A percentile compares a stretch with the other conserved stretches of the same genome.
phyloP scores from a whole-genome alignment of 2,888 invertebrate species.

The Perizoma flavofasciatum region DNA sequence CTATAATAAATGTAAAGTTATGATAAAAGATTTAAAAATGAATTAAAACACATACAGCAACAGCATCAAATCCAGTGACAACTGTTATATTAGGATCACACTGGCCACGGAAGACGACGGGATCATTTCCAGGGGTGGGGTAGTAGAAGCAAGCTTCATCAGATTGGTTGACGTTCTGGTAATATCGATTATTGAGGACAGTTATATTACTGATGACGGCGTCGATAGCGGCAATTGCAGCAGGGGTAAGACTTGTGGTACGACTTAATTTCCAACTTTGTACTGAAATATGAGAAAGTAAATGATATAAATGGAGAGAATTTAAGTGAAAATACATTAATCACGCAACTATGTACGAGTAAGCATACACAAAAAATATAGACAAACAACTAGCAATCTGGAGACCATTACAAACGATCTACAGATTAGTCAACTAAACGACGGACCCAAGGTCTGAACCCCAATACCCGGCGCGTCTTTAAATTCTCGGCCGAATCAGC shows the following conservation, averaged over 20 bases:
- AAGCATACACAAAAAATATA: no score
- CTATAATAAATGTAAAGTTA: no score
- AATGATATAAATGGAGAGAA: no score
- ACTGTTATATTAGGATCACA: conserved; percentile 61
- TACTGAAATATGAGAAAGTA: conserved; percentile 43
- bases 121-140: conserved; percentile 50
- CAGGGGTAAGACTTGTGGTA: conserved; percentile 44
- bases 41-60: conserved; percentile 33
- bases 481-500: no score
- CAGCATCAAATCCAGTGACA: conserved; percentile 51
- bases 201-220: conserved; percentile 46
- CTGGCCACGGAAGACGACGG: conserved; percentile 57
- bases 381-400: no score
- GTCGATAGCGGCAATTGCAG: conserved; percentile 47
- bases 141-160: conserved; percentile 61
- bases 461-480: no score
- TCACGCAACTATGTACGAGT: no score
- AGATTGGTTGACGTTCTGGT: conserved; percentile 51
- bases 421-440: no score
- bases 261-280: conserved; percentile 71
- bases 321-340: no score
- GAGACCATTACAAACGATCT: no score
- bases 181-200: conserved; percentile 57
- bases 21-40: no score
- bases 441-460: no score